Evolutionary conservation across 2,888 invertebrate species (phyloP), one percentile per base, ranked within the genome.

Genomic region (Pediacus dermestoides): DNA sequence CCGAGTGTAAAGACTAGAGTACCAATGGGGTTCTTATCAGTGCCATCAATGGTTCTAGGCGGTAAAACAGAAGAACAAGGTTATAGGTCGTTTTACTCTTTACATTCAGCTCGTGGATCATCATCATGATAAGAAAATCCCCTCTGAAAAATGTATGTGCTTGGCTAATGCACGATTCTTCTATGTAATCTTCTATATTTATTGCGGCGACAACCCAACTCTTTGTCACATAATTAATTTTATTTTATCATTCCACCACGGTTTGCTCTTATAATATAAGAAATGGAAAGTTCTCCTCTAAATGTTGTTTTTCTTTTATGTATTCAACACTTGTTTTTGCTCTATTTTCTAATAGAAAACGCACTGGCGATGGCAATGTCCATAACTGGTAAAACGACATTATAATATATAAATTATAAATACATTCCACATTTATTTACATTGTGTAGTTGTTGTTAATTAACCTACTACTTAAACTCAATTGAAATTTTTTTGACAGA

Each of bases 61-160:
- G 47, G 50, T 41, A 44, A 39, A 48, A 45, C 45, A 45, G 45
- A 40, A 45, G 42, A 42, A 26, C 35, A 34, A 44, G 47, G 51
- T 49, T 42, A 50, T 36, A 48, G 52, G 50, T 50, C 30, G 31
- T 21, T 39, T 46, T 43, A 38, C 37, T 47, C 40, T 41, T 37
- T 30, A 40, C 50, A 48, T 52, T 50, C 48, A 40, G 25, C 28
- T 28, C 10, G 28, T 28, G 28, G 28, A 28, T 28, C 28, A 28
- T 28, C 7, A 28, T 28, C 28, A 11, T 11, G 28, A 28, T 28
- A 28, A 11, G n/a, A 14, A 13, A 9, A 10, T 13, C 13, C 14
- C 10, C 14, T 28, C 11, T 9, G 10, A 28, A 28, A 28, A 28
- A 28, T 7, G 7, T 28, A 28, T 9, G 10, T 28, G 28, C 3